A percentile compares a stretch with the other conserved stretches of the same genome.
phyloP scores from a whole-genome alignment of 2,797 vertebrate genomes.

The Melanotaenia trifasciata region DNA sequence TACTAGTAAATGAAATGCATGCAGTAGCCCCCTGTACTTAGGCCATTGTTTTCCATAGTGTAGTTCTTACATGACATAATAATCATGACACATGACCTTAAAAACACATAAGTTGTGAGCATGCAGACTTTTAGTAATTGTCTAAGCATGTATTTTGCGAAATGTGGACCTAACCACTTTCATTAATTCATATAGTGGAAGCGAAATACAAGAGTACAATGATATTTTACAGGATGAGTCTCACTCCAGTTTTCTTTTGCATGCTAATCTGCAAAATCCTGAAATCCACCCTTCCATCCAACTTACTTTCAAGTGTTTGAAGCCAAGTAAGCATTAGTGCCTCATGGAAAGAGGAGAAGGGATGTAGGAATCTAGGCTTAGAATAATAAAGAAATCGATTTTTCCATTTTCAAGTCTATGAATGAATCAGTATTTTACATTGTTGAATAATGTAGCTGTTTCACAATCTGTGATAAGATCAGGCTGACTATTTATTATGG shows the following conservation, averaged over 20 bases:
- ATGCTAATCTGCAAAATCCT: background rate
- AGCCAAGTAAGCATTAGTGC: background rate
- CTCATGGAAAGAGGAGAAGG: background rate
- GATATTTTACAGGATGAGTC: background rate
- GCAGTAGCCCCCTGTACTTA: background rate
- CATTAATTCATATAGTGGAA: background rate
- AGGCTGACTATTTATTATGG: too few species aligned
- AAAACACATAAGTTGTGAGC: background rate
- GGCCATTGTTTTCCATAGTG: background rate
- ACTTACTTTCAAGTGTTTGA: background rate
- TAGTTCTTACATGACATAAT: background rate
- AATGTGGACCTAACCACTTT: background rate
- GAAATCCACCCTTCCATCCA: background rate
- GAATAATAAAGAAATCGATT: too few species aligned
- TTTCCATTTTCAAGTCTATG: too few species aligned
- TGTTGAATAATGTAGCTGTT: too few species aligned
- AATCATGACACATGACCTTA: background rate
- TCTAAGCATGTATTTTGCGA: background rate
- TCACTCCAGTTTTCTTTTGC: background rate
- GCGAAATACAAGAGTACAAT: background rate
- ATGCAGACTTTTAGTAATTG: background rate
- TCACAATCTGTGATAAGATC: too few species aligned
- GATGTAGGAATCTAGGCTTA: background rate
- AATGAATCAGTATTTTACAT: too few species aligned
- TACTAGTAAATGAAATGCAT: background rate